These are phyloP conservation scores for Pseudomyrmex gracilis DNA, from an alignment of 1,140 invertebrate species.

Conservation along the genomic window DNA sequence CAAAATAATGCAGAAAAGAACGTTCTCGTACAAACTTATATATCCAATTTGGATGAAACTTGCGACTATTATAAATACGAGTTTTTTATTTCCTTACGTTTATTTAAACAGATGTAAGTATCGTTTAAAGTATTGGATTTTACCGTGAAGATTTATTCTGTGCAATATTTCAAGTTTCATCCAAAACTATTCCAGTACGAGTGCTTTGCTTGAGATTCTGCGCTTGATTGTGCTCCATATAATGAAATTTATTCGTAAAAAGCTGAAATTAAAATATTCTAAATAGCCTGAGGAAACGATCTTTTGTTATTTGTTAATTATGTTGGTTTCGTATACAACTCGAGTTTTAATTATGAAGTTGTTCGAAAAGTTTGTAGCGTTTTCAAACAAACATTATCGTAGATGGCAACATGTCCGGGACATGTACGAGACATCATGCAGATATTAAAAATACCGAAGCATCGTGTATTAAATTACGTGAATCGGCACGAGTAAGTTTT, in stretches of 20 bases:
- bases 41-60: constrained; percentile 28
- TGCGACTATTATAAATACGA: constrained; percentile 13
- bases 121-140: no score
- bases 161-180: constrained; percentile 51
- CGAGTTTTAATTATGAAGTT: background rate
- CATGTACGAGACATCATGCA: no score
- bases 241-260: constrained; percentile 40
- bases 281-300: constrained; percentile 32
- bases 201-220: constrained; percentile 52
- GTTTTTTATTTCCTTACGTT: background rate
- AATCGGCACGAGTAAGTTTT: no score
- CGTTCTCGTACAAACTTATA: background rate
- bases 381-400: no score
- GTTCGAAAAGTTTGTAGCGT: no score
- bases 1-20: constrained; percentile 25
- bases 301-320: constrained; percentile 18
- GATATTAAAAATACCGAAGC: no score
- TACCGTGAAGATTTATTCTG: background rate
- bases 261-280: constrained; percentile 18
- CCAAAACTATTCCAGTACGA: constrained; percentile 31
- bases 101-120: background rate
- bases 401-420: no score
- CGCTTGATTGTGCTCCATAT: constrained; percentile 18
- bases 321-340: constrained; percentile 2
- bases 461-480: no score